Evolutionary conservation across 2,113 vertebrate species (phyloP), one percentile per base, ranked within the genome.

Genomic region (Zootoca vivipara): DNA sequence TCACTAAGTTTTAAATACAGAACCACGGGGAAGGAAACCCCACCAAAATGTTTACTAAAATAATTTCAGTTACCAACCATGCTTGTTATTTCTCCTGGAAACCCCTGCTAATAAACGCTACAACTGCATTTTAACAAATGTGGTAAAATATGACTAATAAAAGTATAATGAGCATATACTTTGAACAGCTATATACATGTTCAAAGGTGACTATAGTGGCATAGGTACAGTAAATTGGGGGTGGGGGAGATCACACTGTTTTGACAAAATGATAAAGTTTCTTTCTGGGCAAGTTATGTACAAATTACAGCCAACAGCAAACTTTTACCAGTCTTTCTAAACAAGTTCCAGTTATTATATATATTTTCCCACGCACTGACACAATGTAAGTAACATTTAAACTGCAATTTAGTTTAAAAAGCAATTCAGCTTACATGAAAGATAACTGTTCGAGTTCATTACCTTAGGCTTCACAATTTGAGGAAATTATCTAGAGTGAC

Each of bases 31-130:
- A 70, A 15, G 26, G 10, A 78, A 78, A 80, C 67, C 78, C 58
- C 82, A 82, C 65, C 92, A 93, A 33, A 93, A 90, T 89, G 85
- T 82, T 88, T 92, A 91, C 26, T 85, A 91, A 96, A 96, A 94
- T 95, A 96, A 97, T 91, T 95, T 94, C 92, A 67, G 13, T 72
- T 90, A 82, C 88, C 94, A 97, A 97, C 95, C 93, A 95, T 0
- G 83, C 82, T 85, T 91, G 89, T 97, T 93, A 97, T 90, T 96
- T 94, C 83, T 85, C 91, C 96, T 96, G 95, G 91, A 97, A 98
- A 97, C 94, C 96, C 96, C 96, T 20, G 38, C 62, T 85, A 75
- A 94, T 93, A 89, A 91, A 88, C 86, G 91, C 52, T 24, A 82
- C 52, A 87, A 91, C 79, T 89, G 38, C 84, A 90, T 89, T 81